phyloP scores from a whole-genome alignment of 2,113 vertebrate genomes.

The Cercopithecus mona region DNA sequence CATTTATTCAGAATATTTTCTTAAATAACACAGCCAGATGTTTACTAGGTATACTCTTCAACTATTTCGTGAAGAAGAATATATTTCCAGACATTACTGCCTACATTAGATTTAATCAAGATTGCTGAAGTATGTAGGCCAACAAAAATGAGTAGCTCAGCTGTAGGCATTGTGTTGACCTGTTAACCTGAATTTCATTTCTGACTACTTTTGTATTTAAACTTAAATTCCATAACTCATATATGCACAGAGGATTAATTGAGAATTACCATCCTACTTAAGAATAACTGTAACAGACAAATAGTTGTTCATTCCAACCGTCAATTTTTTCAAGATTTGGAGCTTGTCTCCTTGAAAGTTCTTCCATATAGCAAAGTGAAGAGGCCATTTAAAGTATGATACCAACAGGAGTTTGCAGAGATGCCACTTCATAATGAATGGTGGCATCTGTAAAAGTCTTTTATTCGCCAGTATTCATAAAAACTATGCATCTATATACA shows the following conservation, averaged over 20 bases:
- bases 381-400: not conserved
- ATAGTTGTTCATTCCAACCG: not conserved
- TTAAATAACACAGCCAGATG: not conserved
- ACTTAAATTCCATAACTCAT: constrained; percentile 62
- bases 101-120: constrained; percentile 56
- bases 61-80: constrained; percentile 52
- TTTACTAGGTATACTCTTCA: constrained; percentile 50
- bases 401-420: not conserved
- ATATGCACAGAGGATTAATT: not conserved
- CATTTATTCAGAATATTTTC: constrained; percentile 33
- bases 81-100: constrained; percentile 60
- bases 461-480: constrained; percentile 36
- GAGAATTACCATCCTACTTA: constrained; percentile 57
- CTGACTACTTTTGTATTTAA: constrained; percentile 71
- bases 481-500: constrained; percentile 31
- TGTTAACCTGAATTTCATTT: constrained; percentile 73
- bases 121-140: constrained; percentile 75
- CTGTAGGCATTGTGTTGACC: constrained; percentile 62
- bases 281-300: constrained; percentile 58
- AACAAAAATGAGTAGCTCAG: constrained; percentile 60
- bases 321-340: not conserved
- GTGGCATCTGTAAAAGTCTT: not conserved
- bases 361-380: not conserved
- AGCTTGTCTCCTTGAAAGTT: constrained; percentile 39
- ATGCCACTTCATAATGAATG: not conserved